phyloP scores from a whole-genome alignment of 2,888 invertebrate species.

The Diabrotica balteata region DNA sequence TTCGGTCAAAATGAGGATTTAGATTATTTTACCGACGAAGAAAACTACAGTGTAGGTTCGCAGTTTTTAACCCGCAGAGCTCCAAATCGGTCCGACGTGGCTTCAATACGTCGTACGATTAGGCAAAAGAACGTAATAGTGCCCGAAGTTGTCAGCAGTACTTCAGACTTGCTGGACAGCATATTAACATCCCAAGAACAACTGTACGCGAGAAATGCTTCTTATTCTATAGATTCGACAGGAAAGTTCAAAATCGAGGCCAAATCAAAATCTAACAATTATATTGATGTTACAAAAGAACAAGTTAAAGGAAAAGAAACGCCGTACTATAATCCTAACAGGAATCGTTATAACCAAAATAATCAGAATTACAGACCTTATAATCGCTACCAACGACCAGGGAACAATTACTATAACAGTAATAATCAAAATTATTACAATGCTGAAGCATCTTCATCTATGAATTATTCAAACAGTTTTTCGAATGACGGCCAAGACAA shows the following conservation, averaged over 20 bases:
- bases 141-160: slow-evolving; percentile 57
- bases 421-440: slow-evolving; percentile 30
- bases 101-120: slow-evolving; percentile 47
- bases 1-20: slow-evolving; percentile 74
- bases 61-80: slow-evolving; percentile 53
- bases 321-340: slow-evolving; percentile 31
- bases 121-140: slow-evolving; percentile 60
- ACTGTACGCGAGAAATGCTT: slow-evolving; percentile 71
- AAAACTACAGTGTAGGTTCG: slow-evolving; percentile 36
- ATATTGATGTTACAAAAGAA: slow-evolving; percentile 34
- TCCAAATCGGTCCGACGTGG: slow-evolving; percentile 59
- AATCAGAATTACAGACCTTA: slow-evolving; percentile 32
- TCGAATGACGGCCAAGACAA: slow-evolving; percentile 34
- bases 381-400: slow-evolving; percentile 31
- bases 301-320: slow-evolving; percentile 26
- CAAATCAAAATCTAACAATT: slow-evolving; percentile 22
- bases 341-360: slow-evolving; percentile 26
- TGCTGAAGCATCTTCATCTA: slow-evolving; percentile 36
- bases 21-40: slow-evolving; percentile 68
- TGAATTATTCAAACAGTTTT: slow-evolving; percentile 29
- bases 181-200: slow-evolving; percentile 76
- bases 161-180: slow-evolving; percentile 70
- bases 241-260: slow-evolving; percentile 68
- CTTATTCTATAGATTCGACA: slow-evolving; percentile 67
- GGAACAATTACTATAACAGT: slow-evolving; percentile 37